phyloP scores from a whole-genome alignment of 2,888 invertebrate genomes.

The Laothoe populi region DNA sequence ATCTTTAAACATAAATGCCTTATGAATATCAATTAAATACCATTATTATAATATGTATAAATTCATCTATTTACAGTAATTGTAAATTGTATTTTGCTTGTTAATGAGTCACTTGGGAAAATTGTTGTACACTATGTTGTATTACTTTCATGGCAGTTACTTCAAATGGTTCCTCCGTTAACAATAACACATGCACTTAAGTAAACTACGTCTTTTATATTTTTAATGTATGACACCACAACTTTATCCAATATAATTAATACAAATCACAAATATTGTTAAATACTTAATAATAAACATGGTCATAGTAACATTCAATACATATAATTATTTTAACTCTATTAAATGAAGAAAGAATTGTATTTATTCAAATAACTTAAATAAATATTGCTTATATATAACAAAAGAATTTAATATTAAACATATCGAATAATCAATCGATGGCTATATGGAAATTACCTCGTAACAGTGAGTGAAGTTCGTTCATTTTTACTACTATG shows the following conservation, averaged over 20 bases:
- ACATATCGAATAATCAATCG: conserved; percentile 15
- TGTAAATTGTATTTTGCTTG: conserved; percentile 46
- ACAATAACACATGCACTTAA: conserved; percentile 43
- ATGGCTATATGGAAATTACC: background rate
- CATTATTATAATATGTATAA: conserved; percentile 45
- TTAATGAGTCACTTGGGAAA: conserved; percentile 47
- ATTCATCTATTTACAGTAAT: conserved; percentile 55
- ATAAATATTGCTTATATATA: conserved; percentile 36
- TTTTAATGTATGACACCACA: conserved; percentile 45
- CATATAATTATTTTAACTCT: conserved; percentile 22
- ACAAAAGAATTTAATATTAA: conserved; percentile 34
- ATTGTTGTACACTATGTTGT: conserved; percentile 57
- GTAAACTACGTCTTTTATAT: conserved; percentile 44
- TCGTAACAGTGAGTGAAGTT: background rate
- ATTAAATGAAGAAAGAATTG: conserved; percentile 20
- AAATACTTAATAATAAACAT: conserved; percentile 36
- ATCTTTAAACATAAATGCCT: conserved; percentile 61
- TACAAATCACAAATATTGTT: conserved; percentile 40
- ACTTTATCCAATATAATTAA: conserved; percentile 39
- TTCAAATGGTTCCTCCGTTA: conserved; percentile 44
- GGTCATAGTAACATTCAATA: conserved; percentile 35
- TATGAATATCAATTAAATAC: conserved; percentile 53
- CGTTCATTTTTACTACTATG: background rate
- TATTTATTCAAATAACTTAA: conserved; percentile 34
- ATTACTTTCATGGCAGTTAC: conserved; percentile 60